These are phyloP conservation scores for Radopholus similis DNA, from an alignment of 1,140 invertebrate genomes.

Conservation along the genomic window DNA sequence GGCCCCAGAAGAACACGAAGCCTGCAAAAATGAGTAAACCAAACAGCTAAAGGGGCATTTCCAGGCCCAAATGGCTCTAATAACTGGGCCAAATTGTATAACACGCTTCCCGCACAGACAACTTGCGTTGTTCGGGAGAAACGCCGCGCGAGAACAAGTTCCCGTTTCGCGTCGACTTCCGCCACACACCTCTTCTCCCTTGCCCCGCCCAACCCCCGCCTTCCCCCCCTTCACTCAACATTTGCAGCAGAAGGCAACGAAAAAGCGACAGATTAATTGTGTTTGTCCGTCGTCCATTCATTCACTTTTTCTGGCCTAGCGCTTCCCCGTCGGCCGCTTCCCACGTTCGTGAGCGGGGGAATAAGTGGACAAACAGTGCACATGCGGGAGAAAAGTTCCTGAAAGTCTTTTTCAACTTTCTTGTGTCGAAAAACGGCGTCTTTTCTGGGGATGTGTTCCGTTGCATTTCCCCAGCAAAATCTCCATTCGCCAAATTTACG, in stretches of 20 bases:
- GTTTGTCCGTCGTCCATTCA: neutral
- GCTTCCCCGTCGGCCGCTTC: neutral
- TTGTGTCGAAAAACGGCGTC: no score
- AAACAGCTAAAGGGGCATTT: neutral
- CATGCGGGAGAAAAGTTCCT: neutral
- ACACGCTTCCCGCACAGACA: no score
- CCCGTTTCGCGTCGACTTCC: neutral
- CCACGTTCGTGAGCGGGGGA: neutral
- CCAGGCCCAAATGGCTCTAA: no score
- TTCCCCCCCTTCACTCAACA: neutral
- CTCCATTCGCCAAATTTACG: neutral
- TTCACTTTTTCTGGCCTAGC: neutral
- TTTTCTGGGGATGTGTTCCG: no score
- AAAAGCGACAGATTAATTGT: neutral
- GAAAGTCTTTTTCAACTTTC: no score
- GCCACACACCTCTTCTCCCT: neutral
- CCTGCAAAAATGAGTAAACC: conserved; percentile 63
- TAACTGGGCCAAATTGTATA: no score
- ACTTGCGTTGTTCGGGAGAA: no score
- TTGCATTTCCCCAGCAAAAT: no score
- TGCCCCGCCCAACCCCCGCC: neutral
- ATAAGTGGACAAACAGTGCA: neutral
- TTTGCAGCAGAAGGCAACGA: neutral
- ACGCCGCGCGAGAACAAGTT: neutral
- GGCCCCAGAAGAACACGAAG: conserved; percentile 92